These are phyloP conservation scores for Danionella cerebrum DNA, from an alignment of 2,113 vertebrate species.

Conservation along the genomic window DNA sequence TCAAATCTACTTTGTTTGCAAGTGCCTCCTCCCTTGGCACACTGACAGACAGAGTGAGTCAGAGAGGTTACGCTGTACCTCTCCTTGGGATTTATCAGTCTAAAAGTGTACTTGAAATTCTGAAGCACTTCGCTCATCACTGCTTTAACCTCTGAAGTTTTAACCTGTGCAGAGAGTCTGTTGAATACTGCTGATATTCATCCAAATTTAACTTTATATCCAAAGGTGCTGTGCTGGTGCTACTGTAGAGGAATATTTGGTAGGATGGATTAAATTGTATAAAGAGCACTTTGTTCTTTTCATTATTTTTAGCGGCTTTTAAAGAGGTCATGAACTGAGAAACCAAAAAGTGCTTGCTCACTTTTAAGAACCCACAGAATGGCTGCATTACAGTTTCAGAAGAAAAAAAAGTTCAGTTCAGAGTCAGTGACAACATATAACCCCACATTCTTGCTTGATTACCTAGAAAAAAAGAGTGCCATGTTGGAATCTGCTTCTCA, in stretches of 20 bases:
- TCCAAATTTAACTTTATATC: constrained; percentile 45
- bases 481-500: too few species aligned
- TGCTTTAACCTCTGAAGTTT: background rate
- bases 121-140: constrained; percentile 29
- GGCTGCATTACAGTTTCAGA: too few species aligned
- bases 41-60: constrained; percentile 37
- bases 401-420: too few species aligned
- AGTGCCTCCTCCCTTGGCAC: constrained; percentile 60
- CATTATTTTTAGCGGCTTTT: background rate
- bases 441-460: too few species aligned
- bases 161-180: background rate
- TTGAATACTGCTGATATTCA: constrained; percentile 39
- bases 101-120: constrained; percentile 58
- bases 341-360: too few species aligned
- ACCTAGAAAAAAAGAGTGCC: too few species aligned
- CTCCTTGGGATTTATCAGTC: constrained; percentile 16
- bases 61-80: constrained; percentile 15
- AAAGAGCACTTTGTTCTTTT: background rate
- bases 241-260: background rate
- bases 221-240: constrained; percentile 58
- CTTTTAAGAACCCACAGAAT: too few species aligned
- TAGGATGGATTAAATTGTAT: background rate
- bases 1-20: constrained; percentile 42
- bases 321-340: too few species aligned
- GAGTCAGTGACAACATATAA: too few species aligned